These are phyloP conservation scores for Bolinopsis microptera DNA, from an alignment of 37 sponge, comb jelly and placozoan genomes.

Conservation along the genomic window DNA sequence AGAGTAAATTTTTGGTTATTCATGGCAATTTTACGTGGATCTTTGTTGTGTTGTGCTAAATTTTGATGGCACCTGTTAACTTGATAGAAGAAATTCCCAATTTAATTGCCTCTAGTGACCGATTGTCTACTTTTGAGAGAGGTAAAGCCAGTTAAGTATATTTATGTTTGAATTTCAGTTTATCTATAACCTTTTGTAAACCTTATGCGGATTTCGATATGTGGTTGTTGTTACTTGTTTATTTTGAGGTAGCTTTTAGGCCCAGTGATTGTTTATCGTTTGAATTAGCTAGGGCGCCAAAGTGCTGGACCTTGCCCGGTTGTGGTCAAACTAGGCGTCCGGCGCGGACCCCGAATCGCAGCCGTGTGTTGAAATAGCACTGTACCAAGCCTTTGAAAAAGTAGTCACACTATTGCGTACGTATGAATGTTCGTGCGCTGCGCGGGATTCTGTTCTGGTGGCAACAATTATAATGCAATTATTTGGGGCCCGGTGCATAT, in stretches of 20 bases:
- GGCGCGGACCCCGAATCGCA: constrained; percentile 56
- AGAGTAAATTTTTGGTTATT: neutral
- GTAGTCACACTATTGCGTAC: neutral
- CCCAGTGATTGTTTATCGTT: neutral
- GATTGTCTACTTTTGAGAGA: neutral
- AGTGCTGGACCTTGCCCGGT: neutral
- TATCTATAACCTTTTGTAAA: neutral
- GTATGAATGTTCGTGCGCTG: neutral
- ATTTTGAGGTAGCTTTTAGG: neutral
- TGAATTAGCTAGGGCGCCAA: neutral
- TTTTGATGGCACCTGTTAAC: neutral
- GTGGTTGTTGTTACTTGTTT: neutral
- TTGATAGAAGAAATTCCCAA: neutral
- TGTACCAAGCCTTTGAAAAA: constrained; percentile 38
- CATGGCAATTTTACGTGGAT: neutral
- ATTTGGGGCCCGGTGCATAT: too few species aligned
- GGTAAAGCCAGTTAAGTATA: neutral
- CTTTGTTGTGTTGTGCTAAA: neutral
- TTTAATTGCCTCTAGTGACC: neutral
- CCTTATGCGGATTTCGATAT: neutral
- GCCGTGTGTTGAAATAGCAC: neutral
- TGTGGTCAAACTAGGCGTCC: neutral
- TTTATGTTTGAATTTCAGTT: constrained; percentile 50
- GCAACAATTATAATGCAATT: too few species aligned
- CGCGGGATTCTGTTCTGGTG: neutral